Percentiles rank a stretch among this genome's conserved stretches.
Evolutionary conservation across 2,888 invertebrate genomes (phyloP).

Genomic region (Ypsolopha sequella): DNA sequence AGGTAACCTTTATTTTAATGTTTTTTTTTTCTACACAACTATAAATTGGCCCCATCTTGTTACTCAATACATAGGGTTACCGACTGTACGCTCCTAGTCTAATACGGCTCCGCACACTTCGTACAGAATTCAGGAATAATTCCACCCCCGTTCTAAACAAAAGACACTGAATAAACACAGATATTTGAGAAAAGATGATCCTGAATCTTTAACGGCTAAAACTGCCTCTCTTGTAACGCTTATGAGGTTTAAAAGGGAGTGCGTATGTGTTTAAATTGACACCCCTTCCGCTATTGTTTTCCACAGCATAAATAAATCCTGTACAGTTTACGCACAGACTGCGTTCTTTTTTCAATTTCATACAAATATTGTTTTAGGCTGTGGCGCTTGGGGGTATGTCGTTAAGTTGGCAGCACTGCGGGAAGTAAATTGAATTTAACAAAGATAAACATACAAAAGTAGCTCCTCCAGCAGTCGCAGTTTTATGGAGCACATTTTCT

Average conservation of each 20-base stretch:
- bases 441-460: no score
- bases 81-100: no score
- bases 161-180: neutral
- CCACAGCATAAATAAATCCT: neutral
- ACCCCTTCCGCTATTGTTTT: neutral
- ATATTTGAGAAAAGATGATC: neutral
- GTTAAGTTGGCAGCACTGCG: neutral
- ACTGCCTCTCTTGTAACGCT: neutral
- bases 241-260: neutral
- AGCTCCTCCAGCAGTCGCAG: conserved; percentile 12
- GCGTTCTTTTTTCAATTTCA: neutral
- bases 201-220: neutral
- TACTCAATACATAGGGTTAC: no score
- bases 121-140: neutral
- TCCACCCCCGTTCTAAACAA: neutral
- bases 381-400: neutral
- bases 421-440: neutral
- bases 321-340: neutral
- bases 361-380: neutral
- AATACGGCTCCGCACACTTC: no score
- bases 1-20: no score
- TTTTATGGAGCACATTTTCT: conserved; percentile 16
- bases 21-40: no score
- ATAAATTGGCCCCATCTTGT: no score
- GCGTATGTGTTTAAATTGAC: neutral